Evolutionary conservation across 2,797 vertebrate genomes (phyloP).

Genomic region (Anniella stebbinsi): DNA sequence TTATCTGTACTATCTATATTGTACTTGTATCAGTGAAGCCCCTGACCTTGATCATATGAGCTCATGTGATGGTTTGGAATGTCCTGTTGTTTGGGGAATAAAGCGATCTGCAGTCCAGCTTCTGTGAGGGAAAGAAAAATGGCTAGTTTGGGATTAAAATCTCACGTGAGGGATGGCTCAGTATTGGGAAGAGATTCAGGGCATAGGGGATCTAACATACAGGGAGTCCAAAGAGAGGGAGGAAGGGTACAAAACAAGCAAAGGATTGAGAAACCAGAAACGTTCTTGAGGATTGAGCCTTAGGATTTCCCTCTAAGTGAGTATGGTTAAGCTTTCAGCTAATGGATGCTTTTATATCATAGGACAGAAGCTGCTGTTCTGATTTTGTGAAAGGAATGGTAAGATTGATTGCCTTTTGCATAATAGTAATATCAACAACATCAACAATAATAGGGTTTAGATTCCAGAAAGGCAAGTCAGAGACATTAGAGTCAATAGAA

Average conservation of each 20-base stretch:
- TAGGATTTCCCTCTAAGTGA: background rate
- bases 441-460: too few relatives aligned
- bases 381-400: background rate
- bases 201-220: background rate
- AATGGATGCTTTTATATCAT: too few relatives aligned
- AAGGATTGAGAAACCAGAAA: background rate
- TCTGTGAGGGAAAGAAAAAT: background rate
- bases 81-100: background rate
- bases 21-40: background rate
- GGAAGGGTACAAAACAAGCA: background rate
- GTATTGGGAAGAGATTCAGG: background rate
- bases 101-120: background rate
- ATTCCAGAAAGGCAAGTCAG: conserved; percentile 32
- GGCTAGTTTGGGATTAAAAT: background rate
- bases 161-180: background rate
- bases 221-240: background rate
- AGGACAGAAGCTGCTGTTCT: too few relatives aligned
- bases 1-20: background rate
- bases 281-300: background rate
- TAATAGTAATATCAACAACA: background rate
- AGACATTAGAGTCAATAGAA: conserved; percentile 22
- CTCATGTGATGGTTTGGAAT: background rate
- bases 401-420: background rate
- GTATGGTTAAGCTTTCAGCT: background rate
- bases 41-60: background rate